Conservation (phyloP, 2,113 vertebrate genomes). For the Hymenochirus boettgeri region DNA sequence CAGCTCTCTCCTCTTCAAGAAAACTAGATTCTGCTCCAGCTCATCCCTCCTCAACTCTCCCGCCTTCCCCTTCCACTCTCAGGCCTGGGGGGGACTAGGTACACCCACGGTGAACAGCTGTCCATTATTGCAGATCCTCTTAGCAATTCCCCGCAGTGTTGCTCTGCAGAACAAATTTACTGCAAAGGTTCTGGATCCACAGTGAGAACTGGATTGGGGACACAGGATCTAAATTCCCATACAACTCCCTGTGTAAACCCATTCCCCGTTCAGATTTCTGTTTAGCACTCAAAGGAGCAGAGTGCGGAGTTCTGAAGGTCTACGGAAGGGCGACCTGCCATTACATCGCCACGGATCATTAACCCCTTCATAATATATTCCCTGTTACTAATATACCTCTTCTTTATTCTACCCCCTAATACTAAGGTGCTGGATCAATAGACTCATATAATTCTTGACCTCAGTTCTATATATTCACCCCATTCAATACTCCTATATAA, state of each 20-base stretch:
- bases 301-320: neutral
- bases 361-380: too few relatives aligned
- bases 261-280: neutral
- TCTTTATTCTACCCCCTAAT: too few relatives aligned
- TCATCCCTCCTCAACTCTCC: neutral
- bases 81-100: slow-evolving; percentile 11
- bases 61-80: slow-evolving; percentile 2
- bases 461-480: too few relatives aligned
- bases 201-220: neutral
- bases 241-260: neutral
- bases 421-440: too few relatives aligned
- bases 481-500: too few relatives aligned
- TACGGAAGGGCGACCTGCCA: too few relatives aligned
- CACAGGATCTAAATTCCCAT: too few relatives aligned
- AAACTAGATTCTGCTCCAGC: slow-evolving; percentile 6
- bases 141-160: slow-evolving; percentile 24
- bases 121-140: slow-evolving; percentile 29
- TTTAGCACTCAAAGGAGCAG: neutral
- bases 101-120: slow-evolving; percentile 34
- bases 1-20: slow-evolving; percentile 9
- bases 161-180: slow-evolving; percentile 33
- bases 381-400: too few relatives aligned
- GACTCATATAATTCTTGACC: too few relatives aligned
- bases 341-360: too few relatives aligned
- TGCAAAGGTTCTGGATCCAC: slow-evolving; percentile 10